Percentiles rank a stretch among this genome's conserved stretches.
Evolutionary conservation across 2,888 invertebrate species (phyloP).

Genomic region (Oasisia sp.): DNA sequence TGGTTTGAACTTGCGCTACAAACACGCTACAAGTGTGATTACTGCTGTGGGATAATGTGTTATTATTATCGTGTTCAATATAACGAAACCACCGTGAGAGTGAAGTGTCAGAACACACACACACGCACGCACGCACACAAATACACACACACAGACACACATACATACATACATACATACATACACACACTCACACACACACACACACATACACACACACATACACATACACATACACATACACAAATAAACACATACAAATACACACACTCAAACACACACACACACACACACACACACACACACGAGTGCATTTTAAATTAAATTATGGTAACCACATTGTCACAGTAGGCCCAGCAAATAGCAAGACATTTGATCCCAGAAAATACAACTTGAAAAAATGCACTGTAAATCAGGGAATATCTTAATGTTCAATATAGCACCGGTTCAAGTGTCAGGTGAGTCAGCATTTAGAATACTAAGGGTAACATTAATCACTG

Average conservation of each 20-base stretch:
- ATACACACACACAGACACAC: background rate
- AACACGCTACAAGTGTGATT: no score
- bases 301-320: background rate
- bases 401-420: no score
- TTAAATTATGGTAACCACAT: no score
- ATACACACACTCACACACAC: background rate
- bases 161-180: background rate
- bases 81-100: background rate
- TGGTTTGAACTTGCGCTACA: no score
- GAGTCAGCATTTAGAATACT: no score
- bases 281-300: background rate
- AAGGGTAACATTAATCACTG: no score
- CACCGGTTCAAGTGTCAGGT: no score
- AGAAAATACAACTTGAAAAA: no score
- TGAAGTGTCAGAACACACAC: background rate
- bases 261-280: background rate
- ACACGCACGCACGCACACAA: background rate
- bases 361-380: no score
- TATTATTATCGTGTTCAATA: background rate
- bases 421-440: no score
- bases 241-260: background rate
- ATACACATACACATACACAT: background rate
- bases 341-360: no score
- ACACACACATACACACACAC: background rate
- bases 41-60: background rate